Base-by-base conservation (phyloP, 2,797 vertebrate species). In the Cottoperca gobio region DNA sequence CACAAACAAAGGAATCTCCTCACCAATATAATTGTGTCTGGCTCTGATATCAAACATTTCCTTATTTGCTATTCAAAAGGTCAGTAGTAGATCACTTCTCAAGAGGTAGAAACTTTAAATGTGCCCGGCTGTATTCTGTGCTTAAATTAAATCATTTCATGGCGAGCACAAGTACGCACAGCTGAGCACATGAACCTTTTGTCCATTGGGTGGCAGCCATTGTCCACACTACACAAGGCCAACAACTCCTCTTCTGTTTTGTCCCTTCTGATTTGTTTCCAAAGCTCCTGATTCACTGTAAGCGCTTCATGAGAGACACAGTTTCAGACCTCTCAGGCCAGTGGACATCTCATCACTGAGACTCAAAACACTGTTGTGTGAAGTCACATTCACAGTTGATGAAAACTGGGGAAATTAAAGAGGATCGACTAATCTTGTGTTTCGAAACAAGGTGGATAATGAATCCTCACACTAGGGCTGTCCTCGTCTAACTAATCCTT, bases 191-290 rank as follows among this genome's bases (percentile, higher is more conserved):
- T 81, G 42, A 61, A 67, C 28, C 42, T 48, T 82, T 76, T 85
- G 82, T 75, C 66, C 78, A 74, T 43, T 53, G 66, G 70, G 62
- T 84, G 76, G 76, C 76, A 85, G 77, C 67, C 61, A 76, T 33
- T 62, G 37, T 73, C 76, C 78, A 84, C 68, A 40, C 11, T 19
- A 52, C 63, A 53, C 8, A 3, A 69, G 52, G 21, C 49, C 31
- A 70, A 17, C 52, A 78, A 11, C 28, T 52, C 23, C 14, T 53
- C 14, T 54, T 43, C 26, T n/a, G 19, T 79, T 37, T 17, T 54
- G 10, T 28, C 19, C 17, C 19, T 19, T 72, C 28, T 59, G 39
- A 71, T 42, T n/a, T 16, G 14, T 59, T 69, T 54, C 52, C 26
- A 49, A 46, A 54, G 37, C 16, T 66, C 0, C 5, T 37, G 11